Base-by-base conservation (phyloP, 92 coral and sea anemone genomes). In the Paragorgia papillata region DNA sequence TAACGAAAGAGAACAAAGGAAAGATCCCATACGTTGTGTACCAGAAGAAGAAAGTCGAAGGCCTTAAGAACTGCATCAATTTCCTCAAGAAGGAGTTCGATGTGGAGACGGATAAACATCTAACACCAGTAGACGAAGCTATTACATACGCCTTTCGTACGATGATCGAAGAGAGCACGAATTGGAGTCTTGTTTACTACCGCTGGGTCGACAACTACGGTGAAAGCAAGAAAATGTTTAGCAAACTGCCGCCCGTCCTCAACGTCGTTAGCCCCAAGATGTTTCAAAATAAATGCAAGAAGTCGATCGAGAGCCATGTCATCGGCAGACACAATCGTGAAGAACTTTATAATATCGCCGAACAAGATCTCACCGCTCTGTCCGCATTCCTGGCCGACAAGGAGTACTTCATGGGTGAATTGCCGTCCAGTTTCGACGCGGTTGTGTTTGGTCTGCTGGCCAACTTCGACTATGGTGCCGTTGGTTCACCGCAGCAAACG, bases 181-280 rank as follows among this genome's bases (percentile, higher is more conserved):
- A 84, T 73, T 95, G 99, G 99, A 89, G 97, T 80, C 76, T 95
- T 90, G 89, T 89, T 62, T 91, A 95, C 85, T 95, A 91, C 73
- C 90, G 95, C 46, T 95, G 99, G 99, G 97, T 95, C 73, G 99
- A 95, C 75, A 95, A 95, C 99, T 95, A 81, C 85, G 82, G 82
- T 46, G 99, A 95, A 55, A 91, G 97, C 83, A 95, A 95, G 95
- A 91, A 91, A 85, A 83, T 82, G 86, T 95, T 88, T 91, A 88
- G 89, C 84, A 89, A 92, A 74, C 70, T 91, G 82, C 95, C 90
- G 50, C 97, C 95, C 58, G 86, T 95, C 29, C 69, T 89, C 68
- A 91, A 88, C 79, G 85, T 81, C 58, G 80, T 95, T 50, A 91
- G 92, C 76, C 91, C 99, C 0, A 95, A 95, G 84, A 89, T 95